These are phyloP conservation scores for Drosophila austrosaltans DNA, from an alignment of 2,888 invertebrate species.

Conservation along the genomic window DNA sequence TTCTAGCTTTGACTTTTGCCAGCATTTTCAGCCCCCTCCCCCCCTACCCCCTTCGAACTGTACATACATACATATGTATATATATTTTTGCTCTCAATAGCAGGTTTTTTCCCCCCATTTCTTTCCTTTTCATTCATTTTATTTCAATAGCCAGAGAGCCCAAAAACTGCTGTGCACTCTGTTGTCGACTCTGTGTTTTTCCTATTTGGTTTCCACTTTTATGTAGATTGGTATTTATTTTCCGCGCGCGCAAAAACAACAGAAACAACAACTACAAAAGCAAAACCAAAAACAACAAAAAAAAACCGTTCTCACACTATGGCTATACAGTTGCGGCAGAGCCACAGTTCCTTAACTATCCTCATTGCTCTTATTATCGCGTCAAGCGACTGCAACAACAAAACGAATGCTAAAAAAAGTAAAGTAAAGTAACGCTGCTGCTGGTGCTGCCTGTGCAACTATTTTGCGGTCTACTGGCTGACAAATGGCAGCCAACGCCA, in stretches of 20 bases:
- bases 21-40: no score
- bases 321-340: constrained; percentile 25
- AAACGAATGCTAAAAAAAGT: constrained; percentile 38
- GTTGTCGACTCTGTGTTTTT: constrained; percentile 59
- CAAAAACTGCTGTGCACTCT: constrained; percentile 32
- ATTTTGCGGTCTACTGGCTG: constrained; percentile 75
- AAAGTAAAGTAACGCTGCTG: constrained; percentile 41
- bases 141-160: constrained; percentile 44
- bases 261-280: constrained; percentile 15
- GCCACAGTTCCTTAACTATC: constrained; percentile 62
- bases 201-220: constrained; percentile 74
- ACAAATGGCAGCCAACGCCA: constrained; percentile 72
- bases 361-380: constrained; percentile 77
- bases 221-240: constrained; percentile 78
- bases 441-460: constrained; percentile 56
- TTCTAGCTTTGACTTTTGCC: constrained; percentile 36
- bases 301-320: constrained; percentile 66
- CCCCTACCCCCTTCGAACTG: no score
- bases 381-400: constrained; percentile 56
- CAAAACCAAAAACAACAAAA: constrained; percentile 11
- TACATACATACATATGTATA: background rate
- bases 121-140: constrained; percentile 40
- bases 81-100: constrained; percentile 55
- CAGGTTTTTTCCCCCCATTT: constrained; percentile 56
- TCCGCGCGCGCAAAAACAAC: constrained; percentile 59